These are phyloP conservation scores for Pseudoips prasinana DNA, from an alignment of 2,888 invertebrate genomes.

Conservation along the genomic window DNA sequence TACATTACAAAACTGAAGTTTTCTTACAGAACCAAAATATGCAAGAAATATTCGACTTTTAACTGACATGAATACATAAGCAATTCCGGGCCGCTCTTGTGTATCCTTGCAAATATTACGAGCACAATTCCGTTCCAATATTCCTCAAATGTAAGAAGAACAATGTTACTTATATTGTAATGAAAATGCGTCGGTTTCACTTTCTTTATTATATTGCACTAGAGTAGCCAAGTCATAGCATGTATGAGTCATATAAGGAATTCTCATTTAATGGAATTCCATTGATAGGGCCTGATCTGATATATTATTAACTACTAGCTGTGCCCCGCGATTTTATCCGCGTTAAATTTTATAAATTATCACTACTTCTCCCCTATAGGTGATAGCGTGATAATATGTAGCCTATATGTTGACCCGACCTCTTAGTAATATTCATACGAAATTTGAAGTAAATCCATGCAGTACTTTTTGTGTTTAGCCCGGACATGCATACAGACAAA, in stretches of 20 bases:
- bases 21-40: conserved; percentile 22
- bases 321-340: no score
- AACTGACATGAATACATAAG: conserved; percentile 42
- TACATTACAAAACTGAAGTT: conserved; percentile 9
- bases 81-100: conserved; percentile 31
- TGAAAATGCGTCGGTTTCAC: conserved; percentile 58
- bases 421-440: no score
- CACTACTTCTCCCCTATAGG: no score
- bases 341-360: no score
- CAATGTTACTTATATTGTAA: conserved; percentile 50
- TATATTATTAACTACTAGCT: no score
- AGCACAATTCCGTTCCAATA: conserved; percentile 50
- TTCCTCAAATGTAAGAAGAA: conserved; percentile 52
- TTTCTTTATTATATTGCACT: conserved; percentile 48
- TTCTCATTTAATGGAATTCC: no score
- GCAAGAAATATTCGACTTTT: conserved; percentile 35
- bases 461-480: no score
- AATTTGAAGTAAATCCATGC: no score
- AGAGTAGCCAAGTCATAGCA: conserved; percentile 36
- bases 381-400: no score
- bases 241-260: conserved; percentile 45
- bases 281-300: no score
- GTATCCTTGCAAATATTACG: conserved; percentile 38
- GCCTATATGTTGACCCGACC: no score
- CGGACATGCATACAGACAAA: no score